Base-by-base conservation (phyloP, 2,888 invertebrate genomes). In the Drosophila lutescens region DNA sequence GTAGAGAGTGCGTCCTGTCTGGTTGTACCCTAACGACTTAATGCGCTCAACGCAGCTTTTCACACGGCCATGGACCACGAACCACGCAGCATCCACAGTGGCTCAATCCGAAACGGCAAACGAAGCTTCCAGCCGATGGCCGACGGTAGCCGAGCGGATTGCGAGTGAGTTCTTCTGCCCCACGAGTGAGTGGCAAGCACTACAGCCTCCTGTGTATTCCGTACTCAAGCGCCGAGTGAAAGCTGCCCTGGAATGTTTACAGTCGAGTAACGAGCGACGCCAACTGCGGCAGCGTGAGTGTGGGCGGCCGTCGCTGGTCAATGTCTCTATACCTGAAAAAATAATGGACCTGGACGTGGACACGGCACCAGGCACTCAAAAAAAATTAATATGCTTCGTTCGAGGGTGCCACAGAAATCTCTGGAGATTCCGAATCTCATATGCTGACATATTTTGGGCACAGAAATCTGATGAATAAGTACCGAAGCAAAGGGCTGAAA, bases 11-110 rank as follows among this genome's bases (percentile, higher is more conserved):
- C 91, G 91, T 91, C 91, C 91, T 90, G 83, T 88, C 91, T 90
- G 91, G 89, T 90, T 91, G 91, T 91, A 90, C 89, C 91, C 91
- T 91, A 91, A 90, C 91, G 91, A 92, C 92, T 91, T 91, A 91
- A 91, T 91, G 92, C 90, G 91, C 91, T 90, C 89, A 86, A 88
- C 82, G 83, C 88, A 90, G 90, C 90, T 89, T 90, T 91, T 89
- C 83, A 78, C 85, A 86, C 89, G 91, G 85, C 90, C 91, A 90
- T 91, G 91, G 91, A 91, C 91, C 91, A 83, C 46, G 40, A 53
- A 40, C 54, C 69, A 57, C 62, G 70, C 70, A 71, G 70, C 70
- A 69, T 71, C 69, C 69, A 55, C 61, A 70, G 32, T 55, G 54
- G 51, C 62, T 59, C 58, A 32, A 47, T 49, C 55, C 55, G 54